Base-by-base conservation (phyloP, 2,113 vertebrate species). In the Charadrius vociferus region DNA sequence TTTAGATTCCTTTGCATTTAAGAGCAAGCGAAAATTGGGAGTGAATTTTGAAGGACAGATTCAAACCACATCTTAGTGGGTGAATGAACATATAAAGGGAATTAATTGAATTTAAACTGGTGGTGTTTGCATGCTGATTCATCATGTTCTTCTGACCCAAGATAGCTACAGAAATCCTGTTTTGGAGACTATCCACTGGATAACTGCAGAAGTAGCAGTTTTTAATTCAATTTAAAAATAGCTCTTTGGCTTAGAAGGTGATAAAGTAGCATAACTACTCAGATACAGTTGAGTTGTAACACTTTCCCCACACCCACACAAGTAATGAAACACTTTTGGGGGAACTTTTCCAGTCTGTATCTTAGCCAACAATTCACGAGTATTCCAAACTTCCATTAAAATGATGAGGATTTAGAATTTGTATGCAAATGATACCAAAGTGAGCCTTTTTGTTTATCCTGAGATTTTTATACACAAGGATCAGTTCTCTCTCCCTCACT, bases 171-270 rank as follows among this genome's bases (percentile, higher is more conserved):
- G 68, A 95, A 95, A 89, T 89, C 49, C 41, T 91, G 82, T 94
- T 95, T 93, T 96, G 95, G 93, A 97, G 66, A 93, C 26, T 91
- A 91, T 94, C 89, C 94, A 93, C 78, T 66, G 67, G 71, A 82
- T 93, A 96, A 94, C 68, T 73, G 93, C 88, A 87, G 49, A 68
- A 91, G 91, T 75, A 95, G 86, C 80, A 92, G 81, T 95, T 93
- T 95, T 95, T 62, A 94, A 89, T 93, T 91, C 36, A 89, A 91
- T 93, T 89, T 81, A 85, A 95, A 94, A 97, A 95, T 93, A 96
- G 81, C 73, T 85, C 65, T 75, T 94, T 96, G 92, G 88, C 94
- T 95, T 92, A 65, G 68, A 95, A 89, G 78, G 83, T 91, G 84
- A 93, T 92, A 92, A 93, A 90, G 68, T 87, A 90, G 91, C n/a